Base-by-base conservation (phyloP, 2,888 invertebrate species). In the Hypselothyrea guttata region DNA sequence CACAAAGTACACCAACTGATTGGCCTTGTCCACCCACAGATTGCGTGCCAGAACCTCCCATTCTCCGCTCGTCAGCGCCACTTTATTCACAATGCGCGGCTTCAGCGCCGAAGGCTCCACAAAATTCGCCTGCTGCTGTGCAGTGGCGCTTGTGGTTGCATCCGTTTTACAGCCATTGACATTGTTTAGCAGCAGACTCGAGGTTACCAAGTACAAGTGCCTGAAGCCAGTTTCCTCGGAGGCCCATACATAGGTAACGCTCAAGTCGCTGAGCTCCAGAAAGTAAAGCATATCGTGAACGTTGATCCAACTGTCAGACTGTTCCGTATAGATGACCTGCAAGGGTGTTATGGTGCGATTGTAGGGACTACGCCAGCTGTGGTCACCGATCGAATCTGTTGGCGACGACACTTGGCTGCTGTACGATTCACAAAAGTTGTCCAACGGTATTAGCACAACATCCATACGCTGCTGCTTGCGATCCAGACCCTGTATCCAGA, bases 401-500 rank as follows among this genome's bases (percentile, higher is more conserved):
- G 91, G 91, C 5, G 90, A 89, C 13, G 90, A 88, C 28, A 88
- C 86, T 37, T 91, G 91, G 69, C 89, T 93, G 5, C 86, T 86
- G 15, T 90, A 88, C 0, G 91, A 90, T 27, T 90, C 88, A 22
- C 90, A 89, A 90, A 97, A 97, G 90, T 95, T 94, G 49, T 93
- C 93, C 48, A 96, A 87, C 0, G 97, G 96, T 52, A 98, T 92
- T 15, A 98, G 91, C 18, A 95, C 93, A 71, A 98, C 89, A 85
- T 97, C 96, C 58, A 98, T 91, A 11, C 94, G 92, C 87, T 96
- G 95, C 88, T 98, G 98, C 63, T 93, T 93, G 1, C 98, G 91
- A 86, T 98, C 95, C 79, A 98, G 89, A n/a, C 98, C 91, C 87
- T 98, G 96, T 8, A 95, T 94, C 97, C 98, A 98, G 12, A 98